These are phyloP conservation scores for Sepioteuthis lessoniana DNA, from an alignment of 2,888 invertebrate genomes.

Conservation along the genomic window DNA sequence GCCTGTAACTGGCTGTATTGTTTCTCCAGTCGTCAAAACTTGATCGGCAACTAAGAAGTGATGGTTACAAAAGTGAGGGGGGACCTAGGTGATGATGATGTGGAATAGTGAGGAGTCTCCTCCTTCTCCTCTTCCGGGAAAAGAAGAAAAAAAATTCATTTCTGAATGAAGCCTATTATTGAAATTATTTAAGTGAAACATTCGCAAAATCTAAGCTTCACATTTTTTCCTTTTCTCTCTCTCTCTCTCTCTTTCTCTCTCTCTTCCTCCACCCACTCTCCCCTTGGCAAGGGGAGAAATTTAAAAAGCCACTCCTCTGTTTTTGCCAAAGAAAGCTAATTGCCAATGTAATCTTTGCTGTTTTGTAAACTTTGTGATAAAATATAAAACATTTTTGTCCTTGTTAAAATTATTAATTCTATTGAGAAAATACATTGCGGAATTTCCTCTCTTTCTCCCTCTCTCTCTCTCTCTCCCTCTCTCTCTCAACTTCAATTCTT, in stretches of 20 bases:
- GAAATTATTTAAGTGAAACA: constrained; percentile 3
- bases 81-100: neutral
- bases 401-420: constrained; percentile 9
- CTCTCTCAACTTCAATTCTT: neutral
- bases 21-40: neutral
- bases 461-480: neutral
- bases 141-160: neutral
- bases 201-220: constrained; percentile 17
- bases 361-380: constrained; percentile 21
- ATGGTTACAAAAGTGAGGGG: neutral
- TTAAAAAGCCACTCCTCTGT: neutral
- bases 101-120: neutral
- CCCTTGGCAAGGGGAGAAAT: neutral
- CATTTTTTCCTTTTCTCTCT: neutral
- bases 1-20: neutral
- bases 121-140: neutral
- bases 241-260: neutral
- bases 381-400: constrained; percentile 33
- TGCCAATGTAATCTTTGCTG: constrained; percentile 8
- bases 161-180: neutral
- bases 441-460: neutral
- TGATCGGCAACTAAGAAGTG: neutral
- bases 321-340: neutral
- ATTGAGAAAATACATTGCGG: neutral
- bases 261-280: neutral